Base-by-base conservation (phyloP, 2,888 invertebrate genomes). In the Microctonus hyperodae region DNA sequence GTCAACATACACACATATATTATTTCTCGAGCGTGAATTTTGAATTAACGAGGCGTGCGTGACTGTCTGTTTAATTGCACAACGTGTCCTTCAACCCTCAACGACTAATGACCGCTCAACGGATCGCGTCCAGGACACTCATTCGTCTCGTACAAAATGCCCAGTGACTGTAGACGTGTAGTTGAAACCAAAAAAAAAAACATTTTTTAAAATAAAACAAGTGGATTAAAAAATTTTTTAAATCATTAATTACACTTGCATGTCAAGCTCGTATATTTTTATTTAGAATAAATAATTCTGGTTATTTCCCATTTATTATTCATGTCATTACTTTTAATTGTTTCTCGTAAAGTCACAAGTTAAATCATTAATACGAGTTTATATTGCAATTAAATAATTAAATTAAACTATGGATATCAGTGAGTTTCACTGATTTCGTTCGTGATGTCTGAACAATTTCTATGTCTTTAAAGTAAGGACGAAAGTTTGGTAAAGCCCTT, bases 321-420 rank as follows among this genome's bases (percentile, higher is more conserved):
- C 23, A 20, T 13, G n/a, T 37, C 37, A 13, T 37, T n/a, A 37
- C n/a, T n/a, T 37, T 37, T 3, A 37, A n/a, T 37, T 13, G 1
- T 13, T 2, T 37, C 13, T n/a, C 4, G n/a, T n/a, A n/a, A n/a
- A n/a, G n/a, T n/a, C n/a, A n/a, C n/a, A n/a, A n/a, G n/a, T n/a
- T n/a, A n/a, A n/a, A n/a, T n/a, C n/a, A n/a, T n/a, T n/a, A n/a
- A n/a, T n/a, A 48, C 44, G 20, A 9, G 10, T 48, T 16, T 59
- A 7, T 1, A 44, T 23, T 50, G 61, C n/a, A 22, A 51, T 61
- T 16, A 48, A 64, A 68, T 56, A 55, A 65, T 73, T 69, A 76
- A 77, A 76, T 76, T 70, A 9, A 28, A 1, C n/a, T 65, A 69
- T 71, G 70, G 72, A 74, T 76, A 74, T 75, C 76, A 28, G 7